phyloP scores from a whole-genome alignment of 2,113 vertebrate species.

The Athene cunicularia region DNA sequence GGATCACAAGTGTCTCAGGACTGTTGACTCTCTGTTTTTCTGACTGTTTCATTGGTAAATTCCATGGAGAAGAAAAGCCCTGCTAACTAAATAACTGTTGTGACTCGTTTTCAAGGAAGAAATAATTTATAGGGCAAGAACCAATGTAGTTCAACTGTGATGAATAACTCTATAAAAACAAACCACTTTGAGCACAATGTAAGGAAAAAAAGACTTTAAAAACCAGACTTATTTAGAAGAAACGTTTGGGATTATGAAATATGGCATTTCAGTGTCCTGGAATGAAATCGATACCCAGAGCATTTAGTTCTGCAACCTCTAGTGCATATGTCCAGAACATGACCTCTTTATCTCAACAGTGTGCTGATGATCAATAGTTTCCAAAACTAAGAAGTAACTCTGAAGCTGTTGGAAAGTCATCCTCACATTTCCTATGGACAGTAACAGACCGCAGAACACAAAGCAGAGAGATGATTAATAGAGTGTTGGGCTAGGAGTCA shows the following conservation, averaged over 20 bases:
- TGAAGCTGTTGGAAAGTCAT: not conserved
- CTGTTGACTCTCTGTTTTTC: not conserved
- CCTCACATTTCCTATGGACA: conserved; percentile 57
- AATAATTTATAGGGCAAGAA: conserved; percentile 3
- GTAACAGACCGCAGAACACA: conserved; percentile 9
- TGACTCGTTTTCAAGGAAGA: not conserved
- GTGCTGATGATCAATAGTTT: conserved; percentile 33
- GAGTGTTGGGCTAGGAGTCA: conserved; percentile 33
- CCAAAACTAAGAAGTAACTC: conserved; percentile 43
- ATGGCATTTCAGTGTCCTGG: not conserved
- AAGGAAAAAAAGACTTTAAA: not conserved
- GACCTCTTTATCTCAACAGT: not conserved
- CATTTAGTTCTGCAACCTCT: not conserved
- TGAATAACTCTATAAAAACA: not conserved
- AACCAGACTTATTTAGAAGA: not conserved
- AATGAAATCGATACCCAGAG: not conserved
- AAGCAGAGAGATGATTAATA: conserved; percentile 47
- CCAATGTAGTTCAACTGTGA: not conserved
- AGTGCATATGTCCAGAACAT: not conserved
- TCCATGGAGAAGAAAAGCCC: not conserved
- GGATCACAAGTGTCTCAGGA: not conserved
- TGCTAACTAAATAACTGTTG: not conserved
- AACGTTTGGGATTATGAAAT: not conserved
- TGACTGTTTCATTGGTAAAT: not conserved
- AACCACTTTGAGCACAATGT: not conserved